phyloP scores from a whole-genome alignment of 2,113 vertebrate genomes.

The Protobothrops mucrosquamatus region DNA sequence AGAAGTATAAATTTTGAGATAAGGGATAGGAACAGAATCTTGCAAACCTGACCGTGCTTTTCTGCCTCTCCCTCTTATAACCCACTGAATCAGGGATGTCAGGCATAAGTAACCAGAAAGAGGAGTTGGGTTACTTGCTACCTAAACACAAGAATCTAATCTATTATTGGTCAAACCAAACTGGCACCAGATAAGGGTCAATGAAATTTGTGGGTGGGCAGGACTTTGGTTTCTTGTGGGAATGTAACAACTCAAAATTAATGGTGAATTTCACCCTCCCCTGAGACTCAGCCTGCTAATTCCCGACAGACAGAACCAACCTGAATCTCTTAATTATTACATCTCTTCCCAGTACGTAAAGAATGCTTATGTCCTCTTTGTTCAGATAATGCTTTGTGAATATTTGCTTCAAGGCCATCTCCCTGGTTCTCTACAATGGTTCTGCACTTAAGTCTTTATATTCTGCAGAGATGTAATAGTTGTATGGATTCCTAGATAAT shows the following conservation, averaged over 20 bases:
- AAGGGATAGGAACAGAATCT: not conserved
- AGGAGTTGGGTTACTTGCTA: not conserved
- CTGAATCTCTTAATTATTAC: not conserved
- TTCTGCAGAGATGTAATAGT: accelerated
- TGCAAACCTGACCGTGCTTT: not conserved
- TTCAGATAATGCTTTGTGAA: not conserved
- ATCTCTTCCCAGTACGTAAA: not conserved
- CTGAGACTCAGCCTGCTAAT: not conserved
- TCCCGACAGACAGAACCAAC: not conserved
- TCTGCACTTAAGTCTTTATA: not conserved
- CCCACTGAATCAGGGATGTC: not conserved
- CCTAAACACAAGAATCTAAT: not conserved
- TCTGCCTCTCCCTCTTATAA: not conserved
- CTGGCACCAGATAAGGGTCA: not conserved
- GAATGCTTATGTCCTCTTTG: not conserved
- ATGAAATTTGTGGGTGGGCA: not conserved
- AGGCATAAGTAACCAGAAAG: not conserved
- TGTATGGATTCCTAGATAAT: not conserved
- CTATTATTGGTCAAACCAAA: not conserved
- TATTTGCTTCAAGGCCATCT: not conserved
- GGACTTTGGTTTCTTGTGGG: not conserved
- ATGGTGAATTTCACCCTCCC: not conserved
- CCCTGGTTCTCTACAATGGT: not conserved
- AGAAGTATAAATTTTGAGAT: not conserved
- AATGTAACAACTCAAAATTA: not conserved